Percentiles rank a stretch among this genome's conserved stretches.
Evolutionary conservation across 2,797 vertebrate genomes (phyloP).

Genomic region (Scolopax rusticola): DNA sequence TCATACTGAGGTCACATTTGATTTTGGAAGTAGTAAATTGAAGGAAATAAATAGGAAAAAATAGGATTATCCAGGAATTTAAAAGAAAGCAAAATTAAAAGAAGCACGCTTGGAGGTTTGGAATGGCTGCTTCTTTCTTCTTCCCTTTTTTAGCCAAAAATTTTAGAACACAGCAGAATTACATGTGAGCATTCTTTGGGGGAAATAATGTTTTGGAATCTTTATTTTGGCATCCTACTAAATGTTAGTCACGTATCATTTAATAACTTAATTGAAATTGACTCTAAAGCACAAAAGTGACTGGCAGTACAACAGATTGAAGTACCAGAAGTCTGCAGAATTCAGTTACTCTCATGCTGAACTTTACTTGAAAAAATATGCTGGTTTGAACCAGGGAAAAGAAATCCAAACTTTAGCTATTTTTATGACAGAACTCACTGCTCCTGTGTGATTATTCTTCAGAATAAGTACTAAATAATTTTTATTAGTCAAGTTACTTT

Average conservation of each 20-base stretch:
- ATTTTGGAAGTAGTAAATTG: neutral
- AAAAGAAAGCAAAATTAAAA: neutral
- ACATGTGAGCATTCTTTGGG: neutral
- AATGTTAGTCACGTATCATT: neutral
- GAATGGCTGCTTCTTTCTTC: neutral
- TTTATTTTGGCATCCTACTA: neutral
- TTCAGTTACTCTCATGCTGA: neutral
- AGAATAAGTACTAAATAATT: neutral
- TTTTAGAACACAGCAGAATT: neutral
- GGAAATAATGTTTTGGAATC: neutral
- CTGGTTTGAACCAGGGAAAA: neutral
- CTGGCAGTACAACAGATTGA: neutral
- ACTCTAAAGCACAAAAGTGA: neutral
- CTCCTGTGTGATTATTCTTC: neutral
- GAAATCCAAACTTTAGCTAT: neutral
- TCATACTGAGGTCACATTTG: neutral
- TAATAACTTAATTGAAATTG: neutral
- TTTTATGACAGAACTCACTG: neutral
- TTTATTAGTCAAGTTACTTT: neutral
- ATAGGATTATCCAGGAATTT: neutral
- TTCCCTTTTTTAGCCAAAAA: neutral
- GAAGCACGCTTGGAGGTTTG: neutral
- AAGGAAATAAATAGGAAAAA: neutral
- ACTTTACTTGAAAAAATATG: neutral
- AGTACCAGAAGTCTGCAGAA: neutral